Conservation (phyloP, 2,113 vertebrate species). For the Prochilodus magdalenae region DNA sequence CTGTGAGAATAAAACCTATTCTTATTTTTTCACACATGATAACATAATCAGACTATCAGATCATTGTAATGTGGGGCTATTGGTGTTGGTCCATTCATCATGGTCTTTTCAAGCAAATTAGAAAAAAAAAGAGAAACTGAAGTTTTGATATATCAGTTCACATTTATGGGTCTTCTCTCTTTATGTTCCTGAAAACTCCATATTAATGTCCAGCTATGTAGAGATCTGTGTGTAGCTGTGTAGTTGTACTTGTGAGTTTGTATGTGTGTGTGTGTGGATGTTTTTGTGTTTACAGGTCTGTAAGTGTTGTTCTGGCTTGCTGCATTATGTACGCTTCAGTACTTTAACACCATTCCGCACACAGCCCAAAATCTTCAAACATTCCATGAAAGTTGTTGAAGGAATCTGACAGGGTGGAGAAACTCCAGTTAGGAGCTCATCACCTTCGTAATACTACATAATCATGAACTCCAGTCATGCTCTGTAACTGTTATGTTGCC, state of each 20-base stretch:
- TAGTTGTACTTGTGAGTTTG: background rate
- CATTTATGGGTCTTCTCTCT: background rate
- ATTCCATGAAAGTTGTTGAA: conserved; percentile 22
- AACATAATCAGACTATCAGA: too few relatives aligned
- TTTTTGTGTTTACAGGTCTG: conserved; percentile 68
- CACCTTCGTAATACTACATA: background rate
- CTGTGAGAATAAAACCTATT: too few relatives aligned
- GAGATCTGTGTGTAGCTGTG: conserved; percentile 72
- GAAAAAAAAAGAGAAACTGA: too few relatives aligned
- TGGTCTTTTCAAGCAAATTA: background rate
- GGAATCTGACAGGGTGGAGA: background rate
- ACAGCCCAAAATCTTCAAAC: conserved; percentile 16
- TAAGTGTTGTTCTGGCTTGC: conserved; percentile 73
- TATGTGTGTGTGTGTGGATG: conserved; percentile 58
- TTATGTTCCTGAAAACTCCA: background rate
- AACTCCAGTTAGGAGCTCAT: background rate
- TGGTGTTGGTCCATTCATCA: background rate
- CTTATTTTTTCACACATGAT: too few relatives aligned
- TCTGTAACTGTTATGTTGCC: background rate
- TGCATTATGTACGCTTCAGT: conserved; percentile 35
- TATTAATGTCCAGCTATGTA: conserved; percentile 43
- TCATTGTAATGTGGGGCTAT: too few relatives aligned
- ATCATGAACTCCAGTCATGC: background rate
- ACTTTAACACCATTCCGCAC: conserved; percentile 32
- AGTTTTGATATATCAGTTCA: too few relatives aligned